Percentiles rank a stretch among this genome's conserved stretches.
These are phyloP conservation scores for Nymphalis polychloros DNA, from an alignment of 2,888 invertebrate species.

Conservation along the genomic window DNA sequence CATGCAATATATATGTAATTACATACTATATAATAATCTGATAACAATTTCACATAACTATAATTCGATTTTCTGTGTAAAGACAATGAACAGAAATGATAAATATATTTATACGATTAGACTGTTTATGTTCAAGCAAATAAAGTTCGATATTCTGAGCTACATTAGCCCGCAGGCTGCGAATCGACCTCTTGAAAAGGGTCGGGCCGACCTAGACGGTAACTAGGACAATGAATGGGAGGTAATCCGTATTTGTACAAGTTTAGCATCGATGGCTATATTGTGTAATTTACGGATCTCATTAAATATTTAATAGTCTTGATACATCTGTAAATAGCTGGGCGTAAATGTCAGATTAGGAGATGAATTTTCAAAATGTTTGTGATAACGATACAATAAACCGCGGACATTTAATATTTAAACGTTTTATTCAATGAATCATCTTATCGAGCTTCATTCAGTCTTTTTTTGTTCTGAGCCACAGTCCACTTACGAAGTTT, in stretches of 20 bases:
- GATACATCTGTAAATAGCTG: background rate
- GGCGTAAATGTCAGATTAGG: too few species aligned
- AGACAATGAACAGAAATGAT: background rate
- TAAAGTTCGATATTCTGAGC: background rate
- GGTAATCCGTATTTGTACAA: constrained; percentile 11
- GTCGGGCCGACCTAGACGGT: constrained; percentile 11
- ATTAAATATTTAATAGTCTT: constrained; percentile 12
- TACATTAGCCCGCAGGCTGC: background rate
- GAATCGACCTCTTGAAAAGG: constrained; percentile 17
- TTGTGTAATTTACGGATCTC: constrained; percentile 1
- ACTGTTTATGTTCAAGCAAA: background rate
- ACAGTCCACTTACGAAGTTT: too few species aligned
- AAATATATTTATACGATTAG: background rate
- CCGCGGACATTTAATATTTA: too few species aligned
- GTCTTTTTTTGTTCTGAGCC: too few species aligned
- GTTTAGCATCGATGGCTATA: constrained; percentile 10
- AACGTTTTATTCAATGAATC: too few species aligned
- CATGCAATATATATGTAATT: too few species aligned
- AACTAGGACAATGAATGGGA: constrained; percentile 14
- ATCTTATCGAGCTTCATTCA: too few species aligned
- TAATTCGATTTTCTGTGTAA: constrained; percentile 2
- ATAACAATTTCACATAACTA: too few species aligned
- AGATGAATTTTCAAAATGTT: too few species aligned
- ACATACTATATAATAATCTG: too few species aligned
- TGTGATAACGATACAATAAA: too few species aligned